phyloP scores from a whole-genome alignment of 2,797 vertebrate species.

The Gymnothorax javanicus region DNA sequence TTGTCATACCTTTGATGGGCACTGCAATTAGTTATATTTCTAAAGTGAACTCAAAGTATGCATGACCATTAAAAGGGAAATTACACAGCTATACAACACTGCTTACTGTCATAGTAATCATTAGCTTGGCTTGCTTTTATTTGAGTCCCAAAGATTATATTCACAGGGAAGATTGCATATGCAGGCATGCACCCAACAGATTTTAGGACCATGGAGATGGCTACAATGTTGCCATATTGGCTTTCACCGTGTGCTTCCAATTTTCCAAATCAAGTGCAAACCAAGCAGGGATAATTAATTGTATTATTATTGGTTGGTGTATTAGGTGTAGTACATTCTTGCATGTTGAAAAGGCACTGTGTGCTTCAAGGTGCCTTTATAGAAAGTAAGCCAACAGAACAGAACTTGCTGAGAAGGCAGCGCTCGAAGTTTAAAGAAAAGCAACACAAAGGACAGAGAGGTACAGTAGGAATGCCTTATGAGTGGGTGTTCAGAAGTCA shows the following conservation, averaged over 20 bases:
- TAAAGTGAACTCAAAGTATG: not conserved
- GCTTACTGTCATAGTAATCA: not conserved
- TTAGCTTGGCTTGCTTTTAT: not conserved
- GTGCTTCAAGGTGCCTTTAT: conserved; percentile 19
- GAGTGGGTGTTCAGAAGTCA: not conserved
- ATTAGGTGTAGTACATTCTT: conserved; percentile 16
- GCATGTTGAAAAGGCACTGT: conserved; percentile 15
- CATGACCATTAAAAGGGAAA: not conserved
- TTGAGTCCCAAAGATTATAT: not conserved
- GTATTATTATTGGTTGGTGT: conserved; percentile 16
- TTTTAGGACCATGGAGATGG: not conserved
- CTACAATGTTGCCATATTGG: not conserved
- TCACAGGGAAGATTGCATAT: not conserved
- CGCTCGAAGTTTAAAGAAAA: not conserved
- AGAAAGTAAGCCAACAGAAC: not conserved
- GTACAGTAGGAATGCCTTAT: conserved; percentile 7
- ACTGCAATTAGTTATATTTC: not conserved
- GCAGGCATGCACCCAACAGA: not conserved
- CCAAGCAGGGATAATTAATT: conserved; percentile 16
- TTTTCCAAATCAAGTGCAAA: conserved; percentile 21
- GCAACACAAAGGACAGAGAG: not conserved
- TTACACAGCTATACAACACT: not conserved
- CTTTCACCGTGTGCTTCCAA: conserved; percentile 3
- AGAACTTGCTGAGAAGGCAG: conserved; percentile 10
- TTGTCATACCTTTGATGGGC: no score